Evolutionary conservation across 2,113 vertebrate species (phyloP), one percentile per base, ranked within the genome.

Genomic region (Phylloscopus whistleri): DNA sequence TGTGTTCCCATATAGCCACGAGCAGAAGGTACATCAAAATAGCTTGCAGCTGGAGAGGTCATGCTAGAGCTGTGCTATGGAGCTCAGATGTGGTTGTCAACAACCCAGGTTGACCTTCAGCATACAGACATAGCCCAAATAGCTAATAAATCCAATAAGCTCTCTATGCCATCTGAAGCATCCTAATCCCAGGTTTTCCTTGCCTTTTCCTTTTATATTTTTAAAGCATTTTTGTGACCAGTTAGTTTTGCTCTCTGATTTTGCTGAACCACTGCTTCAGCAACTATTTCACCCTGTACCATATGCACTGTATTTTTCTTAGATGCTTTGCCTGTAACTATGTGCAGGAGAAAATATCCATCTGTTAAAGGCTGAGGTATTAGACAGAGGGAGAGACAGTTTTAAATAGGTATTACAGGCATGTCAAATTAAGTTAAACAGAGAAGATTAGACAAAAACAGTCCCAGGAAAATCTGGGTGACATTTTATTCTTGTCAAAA

Each of bases 391-490:
- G 94, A 96, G 93, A 94, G 88, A 76, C 68, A 82, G 46, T 88
- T 97, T 96, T 96, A 96, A 96, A 90, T 96, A 97, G 96, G 87
- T 94, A 94, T 96, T 97, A 96, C 60, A 94, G 67, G 83, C 75
- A 84, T 21, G n/a, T 97, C 94, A 96, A 96, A 96, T 80, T 95
- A 91, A 94, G 94, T 98, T 96, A 96, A 98, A 93, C 83, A 94
- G 93, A 89, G 92, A 87, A 90, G 87, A 95, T 95, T 85, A 95
- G 90, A 53, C 67, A 68, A 79, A 91, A 52, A 51, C 69, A 33
- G 74, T 97, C 76, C 84, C 46, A 74, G 81, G 93, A 96, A 96
- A 80, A 84, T 26, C 75, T 52, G 44, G 51, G 63, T 62, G 84
- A 66, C 81, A 69, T 96, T 94, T 93, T 67, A 70, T 94, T 93